These are phyloP conservation scores for Petromus typicus DNA, from an alignment of 2,113 vertebrate genomes.

Conservation along the genomic window DNA sequence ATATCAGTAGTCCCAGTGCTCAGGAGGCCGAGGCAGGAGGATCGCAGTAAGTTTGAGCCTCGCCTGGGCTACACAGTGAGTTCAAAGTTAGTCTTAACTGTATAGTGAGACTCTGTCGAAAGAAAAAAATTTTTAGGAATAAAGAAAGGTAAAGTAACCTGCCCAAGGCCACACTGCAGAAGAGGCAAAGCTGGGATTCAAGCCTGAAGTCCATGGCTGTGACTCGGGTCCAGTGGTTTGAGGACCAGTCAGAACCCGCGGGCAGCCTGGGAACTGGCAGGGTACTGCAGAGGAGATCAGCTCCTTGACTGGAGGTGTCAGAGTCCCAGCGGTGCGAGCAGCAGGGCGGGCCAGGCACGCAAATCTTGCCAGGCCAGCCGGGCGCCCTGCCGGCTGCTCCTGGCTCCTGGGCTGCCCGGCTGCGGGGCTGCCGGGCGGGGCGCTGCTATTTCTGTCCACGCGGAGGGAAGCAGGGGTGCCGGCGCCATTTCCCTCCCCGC, in stretches of 20 bases:
- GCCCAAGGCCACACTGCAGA: background rate
- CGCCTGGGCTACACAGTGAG: too few species aligned
- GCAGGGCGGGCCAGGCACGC: background rate
- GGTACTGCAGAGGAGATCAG: background rate
- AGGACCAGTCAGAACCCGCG: background rate
- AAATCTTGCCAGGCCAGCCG: background rate
- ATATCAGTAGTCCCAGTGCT: too few species aligned
- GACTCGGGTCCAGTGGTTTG: background rate
- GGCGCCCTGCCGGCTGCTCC: background rate
- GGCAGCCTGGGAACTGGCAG: background rate
- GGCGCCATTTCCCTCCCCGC: slow-evolving; percentile 69
- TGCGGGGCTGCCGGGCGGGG: background rate
- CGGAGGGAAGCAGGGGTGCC: background rate
- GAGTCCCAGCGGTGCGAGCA: background rate
- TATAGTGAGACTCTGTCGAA: too few species aligned
- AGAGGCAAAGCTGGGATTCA: background rate
- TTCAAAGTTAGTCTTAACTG: too few species aligned
- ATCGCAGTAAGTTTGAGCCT: too few species aligned
- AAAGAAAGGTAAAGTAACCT: background rate
- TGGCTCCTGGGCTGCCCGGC: background rate
- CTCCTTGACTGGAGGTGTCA: background rate
- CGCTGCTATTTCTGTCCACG: slow-evolving; percentile 77
- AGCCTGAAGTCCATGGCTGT: background rate
- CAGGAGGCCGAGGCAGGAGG: too few species aligned
- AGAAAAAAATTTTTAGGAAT: too few species aligned